Percentiles rank a stretch among this genome's conserved stretches.
phyloP scores from a whole-genome alignment of 2,797 vertebrate species.

The Sylvia borin region DNA sequence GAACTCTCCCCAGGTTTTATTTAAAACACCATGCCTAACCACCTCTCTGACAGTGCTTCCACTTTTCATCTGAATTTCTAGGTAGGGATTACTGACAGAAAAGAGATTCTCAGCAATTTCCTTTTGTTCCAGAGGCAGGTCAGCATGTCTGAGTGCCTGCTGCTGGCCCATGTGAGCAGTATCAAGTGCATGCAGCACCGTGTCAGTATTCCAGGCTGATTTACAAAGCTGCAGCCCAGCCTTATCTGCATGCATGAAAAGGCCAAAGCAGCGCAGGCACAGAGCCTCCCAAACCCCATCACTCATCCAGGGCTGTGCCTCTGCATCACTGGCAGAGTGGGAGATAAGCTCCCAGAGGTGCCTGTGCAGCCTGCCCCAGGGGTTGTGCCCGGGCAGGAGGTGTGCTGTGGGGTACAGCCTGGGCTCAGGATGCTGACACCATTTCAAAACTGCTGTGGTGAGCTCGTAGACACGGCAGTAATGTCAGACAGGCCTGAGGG shows the following conservation, averaged over 20 bases:
- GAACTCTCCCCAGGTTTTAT: neutral
- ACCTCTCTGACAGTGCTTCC: neutral
- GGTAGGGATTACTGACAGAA: neutral
- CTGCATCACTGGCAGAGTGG: neutral
- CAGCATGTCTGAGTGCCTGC: neutral
- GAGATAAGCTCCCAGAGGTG: neutral
- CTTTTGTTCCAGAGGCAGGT: neutral
- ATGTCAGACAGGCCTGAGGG: neutral
- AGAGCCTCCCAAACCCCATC: neutral
- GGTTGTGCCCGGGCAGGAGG: neutral
- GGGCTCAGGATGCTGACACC: accelerated
- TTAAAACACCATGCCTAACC: neutral
- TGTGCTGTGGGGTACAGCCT: neutral
- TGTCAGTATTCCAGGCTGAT: neutral
- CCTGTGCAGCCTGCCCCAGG: neutral
- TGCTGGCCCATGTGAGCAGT: neutral
- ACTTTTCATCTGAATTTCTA: neutral
- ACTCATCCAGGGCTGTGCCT: neutral
- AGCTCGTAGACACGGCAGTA: accelerated
- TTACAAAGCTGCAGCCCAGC: neutral
- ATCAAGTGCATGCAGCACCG: neutral
- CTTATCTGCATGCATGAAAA: neutral
- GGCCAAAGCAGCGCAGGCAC: neutral
- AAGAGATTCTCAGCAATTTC: neutral
- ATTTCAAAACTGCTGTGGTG: accelerated